phyloP scores from a whole-genome alignment of 2,888 invertebrate genomes.

The Graphium colonna region DNA sequence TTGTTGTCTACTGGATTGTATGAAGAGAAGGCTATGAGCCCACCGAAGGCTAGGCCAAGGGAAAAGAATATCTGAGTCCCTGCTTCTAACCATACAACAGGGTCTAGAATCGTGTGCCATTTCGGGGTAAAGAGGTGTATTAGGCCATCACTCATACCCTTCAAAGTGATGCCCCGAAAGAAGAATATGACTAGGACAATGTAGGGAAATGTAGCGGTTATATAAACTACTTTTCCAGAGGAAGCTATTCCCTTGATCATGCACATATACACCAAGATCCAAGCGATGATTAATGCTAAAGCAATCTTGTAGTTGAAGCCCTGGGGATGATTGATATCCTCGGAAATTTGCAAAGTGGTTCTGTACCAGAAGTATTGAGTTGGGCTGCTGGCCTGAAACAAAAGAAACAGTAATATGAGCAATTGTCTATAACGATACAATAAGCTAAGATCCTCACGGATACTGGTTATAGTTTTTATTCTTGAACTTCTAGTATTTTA shows the following conservation, averaged over 20 bases:
- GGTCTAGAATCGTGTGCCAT: slow-evolving; percentile 94
- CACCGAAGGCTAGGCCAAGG: slow-evolving; percentile 96
- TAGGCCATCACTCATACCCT: slow-evolving; percentile 92
- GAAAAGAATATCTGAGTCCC: slow-evolving; percentile 99
- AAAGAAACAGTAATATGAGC: slow-evolving; percentile 27
- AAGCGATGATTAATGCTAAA: slow-evolving; percentile 91
- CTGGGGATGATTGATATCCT: slow-evolving; percentile 91
- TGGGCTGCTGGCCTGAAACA: slow-evolving; percentile 89
- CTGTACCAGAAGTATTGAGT: slow-evolving; percentile 98
- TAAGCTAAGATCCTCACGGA: not conserved
- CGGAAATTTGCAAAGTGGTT: slow-evolving; percentile 93
- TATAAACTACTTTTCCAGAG: slow-evolving; percentile 97
- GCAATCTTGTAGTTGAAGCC: slow-evolving; percentile 96
- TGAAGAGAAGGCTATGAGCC: slow-evolving; percentile 96
- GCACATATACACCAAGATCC: slow-evolving; percentile 96
- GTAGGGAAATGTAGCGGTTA: slow-evolving; percentile 98
- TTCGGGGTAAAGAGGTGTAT: slow-evolving; percentile 94
- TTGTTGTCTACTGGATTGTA: slow-evolving; percentile 98
- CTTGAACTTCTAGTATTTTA: no score
- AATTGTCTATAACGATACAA: not conserved
- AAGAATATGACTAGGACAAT: slow-evolving; percentile 97
- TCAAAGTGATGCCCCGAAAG: slow-evolving; percentile 94
- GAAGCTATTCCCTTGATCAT: slow-evolving; percentile 99
- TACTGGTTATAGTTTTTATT: not conserved
- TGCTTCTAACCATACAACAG: slow-evolving; percentile 98